Percentiles rank a stretch among this genome's conserved stretches.
These are phyloP conservation scores for Tenthredo notha DNA, from an alignment of 2,888 invertebrate species.

Conservation along the genomic window DNA sequence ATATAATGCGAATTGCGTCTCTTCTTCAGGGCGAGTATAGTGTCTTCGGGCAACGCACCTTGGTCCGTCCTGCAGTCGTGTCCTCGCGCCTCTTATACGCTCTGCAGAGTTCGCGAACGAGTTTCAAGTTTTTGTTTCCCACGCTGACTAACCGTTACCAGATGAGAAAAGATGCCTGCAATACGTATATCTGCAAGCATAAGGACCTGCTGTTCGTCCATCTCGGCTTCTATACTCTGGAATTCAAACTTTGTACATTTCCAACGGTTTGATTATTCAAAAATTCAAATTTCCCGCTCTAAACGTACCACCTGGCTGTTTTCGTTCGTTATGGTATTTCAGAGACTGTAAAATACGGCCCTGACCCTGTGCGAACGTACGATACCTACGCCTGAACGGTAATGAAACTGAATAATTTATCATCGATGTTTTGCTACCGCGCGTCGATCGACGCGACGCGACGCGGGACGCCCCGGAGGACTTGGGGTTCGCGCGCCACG, in stretches of 20 bases:
- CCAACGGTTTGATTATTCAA: not conserved
- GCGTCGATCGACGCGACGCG: constrained; percentile 34
- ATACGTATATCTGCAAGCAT: not conserved
- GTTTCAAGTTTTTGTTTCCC: constrained; percentile 58
- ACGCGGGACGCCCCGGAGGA: constrained; percentile 44
- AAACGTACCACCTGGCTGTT: not conserved
- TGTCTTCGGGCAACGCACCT: constrained; percentile 38
- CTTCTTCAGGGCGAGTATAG: not conserved
- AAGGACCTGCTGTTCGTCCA: not conserved
- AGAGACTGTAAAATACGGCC: not conserved
- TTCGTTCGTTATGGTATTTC: not conserved
- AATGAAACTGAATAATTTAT: constrained; percentile 41
- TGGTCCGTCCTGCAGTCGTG: constrained; percentile 32
- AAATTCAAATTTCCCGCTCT: not conserved
- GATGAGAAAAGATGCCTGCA: not conserved
- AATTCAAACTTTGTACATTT: not conserved
- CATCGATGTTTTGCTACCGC: constrained; percentile 18
- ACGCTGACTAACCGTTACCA: constrained; percentile 46
- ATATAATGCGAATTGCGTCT: not conserved
- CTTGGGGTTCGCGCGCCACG: constrained; percentile 30
- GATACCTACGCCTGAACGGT: not conserved
- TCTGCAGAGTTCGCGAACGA: constrained; percentile 34
- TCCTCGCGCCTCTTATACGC: constrained; percentile 45
- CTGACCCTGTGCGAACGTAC: not conserved
- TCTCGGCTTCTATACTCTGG: not conserved